phyloP scores from a whole-genome alignment of 2,797 vertebrate genomes.

The Heterohyrax brucei region DNA sequence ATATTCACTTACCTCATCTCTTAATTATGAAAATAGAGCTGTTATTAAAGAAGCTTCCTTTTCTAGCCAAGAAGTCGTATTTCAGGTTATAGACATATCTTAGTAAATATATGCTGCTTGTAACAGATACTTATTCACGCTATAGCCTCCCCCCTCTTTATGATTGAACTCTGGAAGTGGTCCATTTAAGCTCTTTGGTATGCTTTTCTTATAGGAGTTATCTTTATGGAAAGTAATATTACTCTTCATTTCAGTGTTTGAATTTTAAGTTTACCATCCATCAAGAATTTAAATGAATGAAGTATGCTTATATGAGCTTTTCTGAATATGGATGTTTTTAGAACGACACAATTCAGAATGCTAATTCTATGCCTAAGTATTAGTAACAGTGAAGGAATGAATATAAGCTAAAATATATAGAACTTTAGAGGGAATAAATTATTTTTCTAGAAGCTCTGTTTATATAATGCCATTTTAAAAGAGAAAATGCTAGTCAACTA shows the following conservation, averaged over 20 bases:
- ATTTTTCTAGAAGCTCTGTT: constrained; percentile 51
- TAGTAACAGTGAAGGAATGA: constrained; percentile 63
- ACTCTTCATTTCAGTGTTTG: constrained; percentile 72
- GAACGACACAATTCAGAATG: constrained; percentile 69
- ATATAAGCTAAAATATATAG: neutral
- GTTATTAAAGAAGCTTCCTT: constrained; percentile 73
- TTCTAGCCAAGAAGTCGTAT: constrained; percentile 79
- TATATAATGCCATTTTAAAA: constrained; percentile 34
- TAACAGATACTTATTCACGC: constrained; percentile 69
- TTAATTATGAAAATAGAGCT: constrained; percentile 65
- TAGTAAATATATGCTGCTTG: constrained; percentile 46
- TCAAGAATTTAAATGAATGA: constrained; percentile 80
- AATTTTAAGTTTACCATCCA: constrained; percentile 73
- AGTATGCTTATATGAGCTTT: constrained; percentile 65
- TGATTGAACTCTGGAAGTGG: constrained; percentile 74
- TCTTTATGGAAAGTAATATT: constrained; percentile 70
- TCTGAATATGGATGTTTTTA: constrained; percentile 69
- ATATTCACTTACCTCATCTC: constrained; percentile 28
- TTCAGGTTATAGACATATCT: constrained; percentile 82
- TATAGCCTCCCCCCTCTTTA: constrained; percentile 61
- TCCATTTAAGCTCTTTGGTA: constrained; percentile 66
- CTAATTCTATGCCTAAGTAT: constrained; percentile 56
- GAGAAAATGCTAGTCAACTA: neutral
- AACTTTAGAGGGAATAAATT: constrained; percentile 37
- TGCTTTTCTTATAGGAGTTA: constrained; percentile 64